phyloP scores from a whole-genome alignment of 92 coral and sea anemone genomes.

The Scolanthus callimorphus region DNA sequence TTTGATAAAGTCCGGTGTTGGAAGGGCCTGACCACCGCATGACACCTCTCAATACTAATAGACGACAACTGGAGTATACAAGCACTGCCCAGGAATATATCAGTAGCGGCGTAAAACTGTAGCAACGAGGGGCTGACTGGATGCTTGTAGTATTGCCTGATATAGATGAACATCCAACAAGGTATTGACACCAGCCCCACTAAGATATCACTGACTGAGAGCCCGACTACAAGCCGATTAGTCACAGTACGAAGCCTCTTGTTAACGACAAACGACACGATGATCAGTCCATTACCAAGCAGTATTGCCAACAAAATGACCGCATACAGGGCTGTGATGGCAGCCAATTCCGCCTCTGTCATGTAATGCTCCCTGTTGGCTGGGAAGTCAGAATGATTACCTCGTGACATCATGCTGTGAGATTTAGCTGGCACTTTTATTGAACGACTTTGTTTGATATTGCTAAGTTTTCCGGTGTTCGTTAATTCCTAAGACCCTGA shows the following conservation, averaged over 20 bases:
- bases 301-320: constrained; percentile 38
- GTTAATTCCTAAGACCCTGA: no score
- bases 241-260: constrained; percentile 72
- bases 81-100: constrained; percentile 83
- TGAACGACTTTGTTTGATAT: no score
- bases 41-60: constrained; percentile 85
- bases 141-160: constrained; percentile 29
- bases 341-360: constrained; percentile 29
- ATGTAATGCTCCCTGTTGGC: no score
- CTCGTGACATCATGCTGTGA: no score
- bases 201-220: constrained; percentile 68
- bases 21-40: constrained; percentile 79
- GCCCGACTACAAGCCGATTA: constrained; percentile 63
- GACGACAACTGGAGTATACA: constrained; percentile 79
- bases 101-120: constrained; percentile 68
- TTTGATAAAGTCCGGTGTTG: constrained; percentile 66
- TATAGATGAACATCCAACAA: constrained; percentile 63
- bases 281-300: constrained; percentile 76
- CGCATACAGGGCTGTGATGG: constrained; percentile 37
- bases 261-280: constrained; percentile 67
- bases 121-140: constrained; percentile 16
- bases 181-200: constrained; percentile 87
- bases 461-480: no score
- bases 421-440: no score
- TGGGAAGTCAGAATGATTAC: no score